Percentiles rank a stretch among this genome's conserved stretches.
These are phyloP conservation scores for Cephalotes varians DNA, from an alignment of 2,888 invertebrate genomes.

Conservation along the genomic window DNA sequence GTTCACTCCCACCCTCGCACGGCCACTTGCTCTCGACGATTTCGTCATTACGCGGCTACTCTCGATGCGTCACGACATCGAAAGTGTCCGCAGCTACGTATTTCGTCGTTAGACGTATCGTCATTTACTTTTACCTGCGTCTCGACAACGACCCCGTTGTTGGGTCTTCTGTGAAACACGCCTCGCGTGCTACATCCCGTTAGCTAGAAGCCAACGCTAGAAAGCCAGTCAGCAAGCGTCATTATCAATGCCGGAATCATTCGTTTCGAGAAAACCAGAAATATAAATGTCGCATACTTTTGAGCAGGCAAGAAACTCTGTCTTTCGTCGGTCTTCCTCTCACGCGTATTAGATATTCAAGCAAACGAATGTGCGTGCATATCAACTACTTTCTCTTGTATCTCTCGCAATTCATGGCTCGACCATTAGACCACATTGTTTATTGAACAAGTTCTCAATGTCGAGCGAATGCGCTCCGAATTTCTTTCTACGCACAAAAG, in stretches of 20 bases:
- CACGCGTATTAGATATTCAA: not conserved
- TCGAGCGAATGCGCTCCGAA: not conserved
- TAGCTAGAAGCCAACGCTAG: not conserved
- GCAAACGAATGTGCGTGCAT: not conserved
- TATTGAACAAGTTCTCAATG: not conserved
- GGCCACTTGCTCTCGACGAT: constrained; percentile 41
- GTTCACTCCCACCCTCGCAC: constrained; percentile 52
- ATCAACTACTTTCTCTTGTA: constrained; percentile 3
- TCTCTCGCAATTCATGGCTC: not conserved
- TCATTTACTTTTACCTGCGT: constrained; percentile 42
- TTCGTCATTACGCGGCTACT: constrained; percentile 44
- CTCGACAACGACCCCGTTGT: constrained; percentile 9
- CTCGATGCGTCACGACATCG: constrained; percentile 51
- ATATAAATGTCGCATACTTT: constrained; percentile 16
- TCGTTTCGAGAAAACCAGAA: constrained; percentile 21
- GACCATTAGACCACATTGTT: not conserved
- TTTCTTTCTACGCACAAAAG: not conserved
- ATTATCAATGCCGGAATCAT: constrained; percentile 14
- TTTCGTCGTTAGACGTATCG: constrained; percentile 10
- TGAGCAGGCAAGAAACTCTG: constrained; percentile 6
- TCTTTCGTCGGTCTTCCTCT: no score
- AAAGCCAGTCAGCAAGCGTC: constrained; percentile 6
- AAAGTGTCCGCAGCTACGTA: constrained; percentile 37
- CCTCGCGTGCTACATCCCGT: constrained; percentile 16
- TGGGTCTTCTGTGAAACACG: not conserved